A percentile compares a stretch with the other conserved stretches of the same genome.
Conservation (phyloP, 2,797 vertebrate genomes). For the Synaphobranchus kaupii region DNA sequence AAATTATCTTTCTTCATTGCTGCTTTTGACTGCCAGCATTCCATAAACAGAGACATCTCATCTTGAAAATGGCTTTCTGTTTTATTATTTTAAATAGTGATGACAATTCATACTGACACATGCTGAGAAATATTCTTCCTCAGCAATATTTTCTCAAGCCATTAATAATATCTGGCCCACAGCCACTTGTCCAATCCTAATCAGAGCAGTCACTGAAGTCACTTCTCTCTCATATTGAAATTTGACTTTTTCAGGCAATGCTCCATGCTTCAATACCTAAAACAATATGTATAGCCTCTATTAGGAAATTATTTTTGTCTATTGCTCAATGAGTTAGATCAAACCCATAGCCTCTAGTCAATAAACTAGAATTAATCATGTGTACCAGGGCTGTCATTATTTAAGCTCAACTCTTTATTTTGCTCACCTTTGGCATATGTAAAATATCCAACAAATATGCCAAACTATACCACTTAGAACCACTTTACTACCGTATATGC, state of each 20-base stretch:
- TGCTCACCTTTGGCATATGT: not conserved
- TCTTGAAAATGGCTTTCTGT: conserved; percentile 19
- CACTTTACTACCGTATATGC: not conserved
- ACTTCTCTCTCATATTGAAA: not conserved
- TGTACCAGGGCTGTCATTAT: not conserved
- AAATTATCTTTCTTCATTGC: not conserved
- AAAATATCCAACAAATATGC: not conserved
- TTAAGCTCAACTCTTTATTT: not conserved
- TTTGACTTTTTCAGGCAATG: not conserved
- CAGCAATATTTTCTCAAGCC: conserved; percentile 7
- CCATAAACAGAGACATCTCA: conserved; percentile 2
- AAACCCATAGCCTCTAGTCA: not conserved
- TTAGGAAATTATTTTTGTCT: not conserved
- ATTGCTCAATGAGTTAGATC: not conserved
- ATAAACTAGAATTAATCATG: not conserved
- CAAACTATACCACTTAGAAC: not conserved
- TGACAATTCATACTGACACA: conserved; percentile 9
- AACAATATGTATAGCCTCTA: not conserved
- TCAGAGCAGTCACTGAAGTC: not conserved
- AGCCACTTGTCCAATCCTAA: conserved; percentile 13
- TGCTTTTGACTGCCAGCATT: not conserved
- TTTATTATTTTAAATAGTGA: conserved; percentile 24
- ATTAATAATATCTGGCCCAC: not conserved
- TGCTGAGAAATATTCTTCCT: not conserved
- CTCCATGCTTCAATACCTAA: not conserved